A percentile compares a stretch with the other conserved stretches of the same genome.
Evolutionary conservation across 2,113 vertebrate genomes (phyloP).

Genomic region (Campylomormyrus numenius): DNA sequence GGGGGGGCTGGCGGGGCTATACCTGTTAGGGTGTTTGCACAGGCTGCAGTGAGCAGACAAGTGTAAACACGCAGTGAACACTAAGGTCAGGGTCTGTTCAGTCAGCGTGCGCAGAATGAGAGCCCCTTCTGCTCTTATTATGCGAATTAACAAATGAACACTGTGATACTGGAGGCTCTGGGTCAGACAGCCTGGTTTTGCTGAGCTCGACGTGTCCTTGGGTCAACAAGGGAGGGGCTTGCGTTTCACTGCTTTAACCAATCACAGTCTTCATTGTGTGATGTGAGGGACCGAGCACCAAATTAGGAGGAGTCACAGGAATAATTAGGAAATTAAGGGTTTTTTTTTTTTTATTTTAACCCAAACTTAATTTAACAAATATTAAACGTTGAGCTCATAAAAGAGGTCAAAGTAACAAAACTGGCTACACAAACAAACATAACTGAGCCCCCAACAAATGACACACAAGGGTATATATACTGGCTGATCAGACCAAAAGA

Average conservation of each 20-base stretch:
- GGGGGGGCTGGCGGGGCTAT: neutral
- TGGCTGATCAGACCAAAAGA: too few species aligned
- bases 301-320: too few species aligned
- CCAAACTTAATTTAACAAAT: too few species aligned
- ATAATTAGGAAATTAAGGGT: too few species aligned
- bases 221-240: neutral
- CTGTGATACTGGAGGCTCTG: neutral
- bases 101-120: slow-evolving; percentile 25
- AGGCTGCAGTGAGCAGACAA: slow-evolving; percentile 29
- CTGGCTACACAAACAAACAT: too few species aligned
- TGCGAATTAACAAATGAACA: neutral
- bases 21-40: neutral
- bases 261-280: neutral
- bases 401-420: too few species aligned
- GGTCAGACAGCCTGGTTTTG: too few species aligned
- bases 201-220: neutral
- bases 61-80: slow-evolving; percentile 40
- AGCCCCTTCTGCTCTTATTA: neutral
- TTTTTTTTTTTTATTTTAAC: too few species aligned
- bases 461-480: too few species aligned
- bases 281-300: too few species aligned
- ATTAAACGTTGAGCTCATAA: too few species aligned
- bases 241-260: neutral
- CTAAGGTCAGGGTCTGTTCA: slow-evolving; percentile 36
- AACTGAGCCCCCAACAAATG: too few species aligned